Evolutionary conservation across 2,888 invertebrate genomes (phyloP), one percentile per base, ranked within the genome.

Genomic region (Steinernema hermaphroditum): DNA sequence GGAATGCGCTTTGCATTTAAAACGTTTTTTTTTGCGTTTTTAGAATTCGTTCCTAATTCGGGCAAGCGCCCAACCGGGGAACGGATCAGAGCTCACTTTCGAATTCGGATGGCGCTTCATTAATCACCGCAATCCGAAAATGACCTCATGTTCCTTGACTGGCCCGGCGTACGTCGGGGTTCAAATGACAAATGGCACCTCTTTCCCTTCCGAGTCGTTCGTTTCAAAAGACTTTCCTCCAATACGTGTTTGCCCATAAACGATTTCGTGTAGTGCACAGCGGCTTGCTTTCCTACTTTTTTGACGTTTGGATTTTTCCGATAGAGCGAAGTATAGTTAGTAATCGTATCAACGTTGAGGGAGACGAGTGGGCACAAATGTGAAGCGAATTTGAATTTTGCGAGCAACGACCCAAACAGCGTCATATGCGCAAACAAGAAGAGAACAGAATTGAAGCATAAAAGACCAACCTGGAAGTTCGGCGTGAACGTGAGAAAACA

Each of bases 381-480:
- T 24, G 12, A 12, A 4, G 37, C 37, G 37, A 37, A 37, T 37
- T 4, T 12, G 12, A 37, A 37, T 37, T 37, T 37, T 4, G 37
- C 4, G n/a, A n/a, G n/a, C n/a, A n/a, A n/a, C n/a, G 37, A 37
- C 37, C 37, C 37, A 37, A 37, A 37, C 12, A 12, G 37, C 37
- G 37, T 12, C 12, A 8, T 37, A 37, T 4, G 37, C 37, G 37
- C 24, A 54, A 54, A 54, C 24, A 24, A 2, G 9, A 19, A 16
- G 6, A 54, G 27, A 9, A 27, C 54, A 54, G 22, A 27, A 8
- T 54, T 54, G 6, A 6, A 54, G 34, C 6, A 2, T 54, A 2
- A 62, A 62, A 62, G 27, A 62, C 62, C 62, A 62, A 62, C 62
- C 62, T 62, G 62, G 62, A 62, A 32, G 62, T 14, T 62, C 62